Percentiles rank a stretch among this genome's conserved stretches.
phyloP scores from a whole-genome alignment of 2,888 invertebrate genomes.

The Drosophila putrida region DNA sequence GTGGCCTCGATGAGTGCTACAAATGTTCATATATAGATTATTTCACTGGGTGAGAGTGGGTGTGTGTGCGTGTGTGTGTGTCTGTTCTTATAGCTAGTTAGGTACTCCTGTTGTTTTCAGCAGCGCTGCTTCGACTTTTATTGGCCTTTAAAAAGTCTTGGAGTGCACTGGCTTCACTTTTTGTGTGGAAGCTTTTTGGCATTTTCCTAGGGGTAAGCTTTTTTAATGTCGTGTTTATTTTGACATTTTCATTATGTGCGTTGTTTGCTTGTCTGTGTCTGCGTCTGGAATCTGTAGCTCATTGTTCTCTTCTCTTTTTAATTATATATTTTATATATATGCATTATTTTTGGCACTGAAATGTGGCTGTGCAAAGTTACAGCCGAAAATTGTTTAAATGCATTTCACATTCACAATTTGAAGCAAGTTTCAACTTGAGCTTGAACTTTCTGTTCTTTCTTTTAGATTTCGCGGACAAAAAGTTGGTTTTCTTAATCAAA shows the following conservation, averaged over 20 bases:
- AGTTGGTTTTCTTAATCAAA: conserved; percentile 77
- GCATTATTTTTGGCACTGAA: conserved; percentile 6
- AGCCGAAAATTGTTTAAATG: conserved; percentile 32
- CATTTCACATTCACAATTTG: conserved; percentile 23
- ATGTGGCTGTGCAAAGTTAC: conserved; percentile 4
- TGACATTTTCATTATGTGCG: conserved; percentile 83
- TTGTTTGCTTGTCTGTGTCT: conserved; percentile 33
- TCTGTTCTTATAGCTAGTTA: conserved; percentile 56
- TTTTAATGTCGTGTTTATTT: conserved; percentile 82
- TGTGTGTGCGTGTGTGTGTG: conserved; percentile 19
- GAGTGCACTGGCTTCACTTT: conserved; percentile 60
- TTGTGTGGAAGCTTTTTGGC: conserved; percentile 27
- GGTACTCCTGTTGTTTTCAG: conserved; percentile 17
- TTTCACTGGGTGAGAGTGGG: not conserved
- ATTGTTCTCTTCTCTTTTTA: conserved; percentile 54
- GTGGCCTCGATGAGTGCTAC: conserved; percentile 30
- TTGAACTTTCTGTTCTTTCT: conserved; percentile 44
- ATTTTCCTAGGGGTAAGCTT: conserved; percentile 32
- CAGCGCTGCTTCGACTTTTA: conserved; percentile 69
- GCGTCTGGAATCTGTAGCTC: conserved; percentile 52
- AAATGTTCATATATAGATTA: conserved; percentile 23
- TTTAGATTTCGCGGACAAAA: not conserved
- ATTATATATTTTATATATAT: conserved; percentile 53
- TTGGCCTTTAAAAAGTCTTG: conserved; percentile 73
- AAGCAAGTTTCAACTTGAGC: conserved; percentile 42